Evolutionary conservation across 2,113 vertebrate genomes (phyloP).

Genomic region (Ciconia maguari): DNA sequence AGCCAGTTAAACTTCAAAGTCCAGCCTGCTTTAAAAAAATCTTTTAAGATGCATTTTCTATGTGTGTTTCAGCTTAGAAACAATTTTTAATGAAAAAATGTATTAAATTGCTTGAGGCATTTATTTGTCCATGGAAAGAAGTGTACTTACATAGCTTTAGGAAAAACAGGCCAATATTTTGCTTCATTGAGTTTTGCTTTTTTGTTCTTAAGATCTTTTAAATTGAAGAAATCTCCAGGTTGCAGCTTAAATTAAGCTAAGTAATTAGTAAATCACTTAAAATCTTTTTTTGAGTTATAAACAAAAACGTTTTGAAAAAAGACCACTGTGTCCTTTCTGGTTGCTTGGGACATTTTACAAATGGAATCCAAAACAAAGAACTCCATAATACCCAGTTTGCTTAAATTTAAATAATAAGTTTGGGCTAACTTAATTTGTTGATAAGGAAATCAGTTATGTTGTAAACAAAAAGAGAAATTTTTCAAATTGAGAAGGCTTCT

Average conservation of each 20-base stretch:
- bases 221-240: background rate
- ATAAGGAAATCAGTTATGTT: background rate
- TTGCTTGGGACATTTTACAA: background rate
- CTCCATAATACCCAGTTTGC: background rate
- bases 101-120: background rate
- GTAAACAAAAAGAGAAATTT: background rate
- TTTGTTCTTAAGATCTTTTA: background rate
- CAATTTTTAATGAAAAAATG: background rate
- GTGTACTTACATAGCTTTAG: background rate
- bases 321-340: background rate
- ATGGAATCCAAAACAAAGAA: background rate
- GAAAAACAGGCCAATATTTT: background rate
- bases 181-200: background rate
- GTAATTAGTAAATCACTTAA: background rate
- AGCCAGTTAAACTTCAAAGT: background rate
- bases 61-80: background rate
- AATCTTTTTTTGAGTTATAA: background rate
- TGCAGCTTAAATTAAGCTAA: background rate
- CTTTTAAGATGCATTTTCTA: background rate
- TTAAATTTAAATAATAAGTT: background rate
- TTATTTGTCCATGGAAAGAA: background rate
- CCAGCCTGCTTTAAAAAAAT: background rate
- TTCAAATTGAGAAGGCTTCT: background rate
- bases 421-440: background rate
- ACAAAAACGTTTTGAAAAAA: background rate